phyloP scores from a whole-genome alignment of 2,888 invertebrate genomes.

The Ophion ventricosus region DNA sequence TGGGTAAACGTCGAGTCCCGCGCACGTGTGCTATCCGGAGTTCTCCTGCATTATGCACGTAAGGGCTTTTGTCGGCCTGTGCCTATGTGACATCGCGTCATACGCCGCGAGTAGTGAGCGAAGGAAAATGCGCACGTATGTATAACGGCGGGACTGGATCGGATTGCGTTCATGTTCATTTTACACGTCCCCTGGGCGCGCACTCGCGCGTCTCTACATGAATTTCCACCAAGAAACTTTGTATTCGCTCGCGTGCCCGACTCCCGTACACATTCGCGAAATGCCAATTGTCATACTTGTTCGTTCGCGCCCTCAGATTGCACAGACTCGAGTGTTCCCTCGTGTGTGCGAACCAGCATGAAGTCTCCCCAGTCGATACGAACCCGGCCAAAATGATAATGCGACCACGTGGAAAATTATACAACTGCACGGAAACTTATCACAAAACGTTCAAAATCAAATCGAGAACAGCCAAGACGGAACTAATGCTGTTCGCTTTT shows the following conservation, averaged over 20 bases:
- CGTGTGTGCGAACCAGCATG: neutral
- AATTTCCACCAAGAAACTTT: neutral
- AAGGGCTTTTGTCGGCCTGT: conserved; percentile 55
- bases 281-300: neutral
- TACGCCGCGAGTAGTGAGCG: conserved; percentile 10
- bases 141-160: neutral
- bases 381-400: conserved; percentile 5
- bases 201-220: neutral
- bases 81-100: conserved; percentile 25
- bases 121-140: conserved; percentile 20
- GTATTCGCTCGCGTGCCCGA: neutral
- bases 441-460: neutral
- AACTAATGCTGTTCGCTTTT: neutral
- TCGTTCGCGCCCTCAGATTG: neutral
- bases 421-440: neutral
- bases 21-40: conserved; percentile 42
- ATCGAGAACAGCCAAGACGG: neutral
- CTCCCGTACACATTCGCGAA: neutral
- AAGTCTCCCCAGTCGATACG: neutral
- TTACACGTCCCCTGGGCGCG: neutral
- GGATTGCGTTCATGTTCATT: conserved; percentile 15
- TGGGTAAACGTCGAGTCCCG: conserved; percentile 28
- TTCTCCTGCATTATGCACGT: conserved; percentile 61
- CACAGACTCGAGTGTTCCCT: neutral
- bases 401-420: neutral